Evolutionary conservation across 1,140 invertebrate genomes (phyloP).

Genomic region (Euura lappo): DNA sequence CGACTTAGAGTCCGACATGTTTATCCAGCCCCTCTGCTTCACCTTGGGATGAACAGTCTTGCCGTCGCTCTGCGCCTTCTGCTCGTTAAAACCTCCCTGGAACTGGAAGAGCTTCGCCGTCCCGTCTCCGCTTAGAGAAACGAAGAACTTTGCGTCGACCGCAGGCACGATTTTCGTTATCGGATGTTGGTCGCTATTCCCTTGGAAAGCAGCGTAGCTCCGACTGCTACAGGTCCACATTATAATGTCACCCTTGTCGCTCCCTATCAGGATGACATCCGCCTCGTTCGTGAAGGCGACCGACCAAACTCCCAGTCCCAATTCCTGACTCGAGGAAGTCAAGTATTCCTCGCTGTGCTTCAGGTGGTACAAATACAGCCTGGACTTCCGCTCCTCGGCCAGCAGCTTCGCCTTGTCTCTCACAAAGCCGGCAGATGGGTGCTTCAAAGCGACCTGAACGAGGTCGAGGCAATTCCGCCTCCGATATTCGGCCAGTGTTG

Average conservation of each 20-base stretch:
- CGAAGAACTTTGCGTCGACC: slow-evolving; percentile 39
- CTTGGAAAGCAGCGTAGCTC: slow-evolving; percentile 40
- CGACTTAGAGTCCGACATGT: slow-evolving; percentile 32
- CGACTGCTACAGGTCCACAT: slow-evolving; percentile 45
- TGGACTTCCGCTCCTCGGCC: slow-evolving; percentile 25
- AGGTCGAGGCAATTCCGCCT: slow-evolving; percentile 53
- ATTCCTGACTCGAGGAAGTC: slow-evolving; percentile 41
- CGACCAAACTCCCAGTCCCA: slow-evolving; percentile 35
- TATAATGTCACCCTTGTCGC: slow-evolving; percentile 39
- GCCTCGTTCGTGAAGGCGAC: slow-evolving; percentile 47
- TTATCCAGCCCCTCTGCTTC: slow-evolving; percentile 47
- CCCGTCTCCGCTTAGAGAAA: slow-evolving; percentile 48
- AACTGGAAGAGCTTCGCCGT: slow-evolving; percentile 48
- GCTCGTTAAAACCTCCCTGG: slow-evolving; percentile 29
- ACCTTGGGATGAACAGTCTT: slow-evolving; percentile 37
- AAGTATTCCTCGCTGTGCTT: slow-evolving; percentile 24
- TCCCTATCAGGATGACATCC: slow-evolving; percentile 48
- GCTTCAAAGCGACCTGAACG: slow-evolving; percentile 58
- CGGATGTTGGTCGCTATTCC: slow-evolving; percentile 31
- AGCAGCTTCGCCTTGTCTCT: slow-evolving; percentile 50
- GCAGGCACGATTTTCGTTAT: slow-evolving; percentile 52
- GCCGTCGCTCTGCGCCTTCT: slow-evolving; percentile 6
- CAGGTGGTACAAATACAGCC: slow-evolving; percentile 24
- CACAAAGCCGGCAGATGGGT: slow-evolving; percentile 46
- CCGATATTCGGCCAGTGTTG: slow-evolving; percentile 55